These are phyloP conservation scores for Chrosomus eos DNA, from an alignment of 2,797 vertebrate genomes.

Conservation along the genomic window DNA sequence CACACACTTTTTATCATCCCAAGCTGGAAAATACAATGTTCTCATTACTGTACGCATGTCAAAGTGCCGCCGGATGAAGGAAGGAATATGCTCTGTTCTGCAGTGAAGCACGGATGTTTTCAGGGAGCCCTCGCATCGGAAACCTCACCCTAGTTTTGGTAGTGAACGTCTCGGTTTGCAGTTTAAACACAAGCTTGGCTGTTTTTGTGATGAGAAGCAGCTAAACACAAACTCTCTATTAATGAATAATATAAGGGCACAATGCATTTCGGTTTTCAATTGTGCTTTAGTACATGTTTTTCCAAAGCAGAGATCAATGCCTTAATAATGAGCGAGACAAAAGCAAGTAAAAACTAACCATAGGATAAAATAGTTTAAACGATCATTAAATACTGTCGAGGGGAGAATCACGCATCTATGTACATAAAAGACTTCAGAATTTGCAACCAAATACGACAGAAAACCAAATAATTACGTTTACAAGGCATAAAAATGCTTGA, in stretches of 20 bases:
- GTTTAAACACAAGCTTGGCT: not conserved
- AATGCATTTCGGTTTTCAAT: not conserved
- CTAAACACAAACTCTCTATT: not conserved
- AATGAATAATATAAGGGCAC: not conserved
- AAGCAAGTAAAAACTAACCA: not conserved
- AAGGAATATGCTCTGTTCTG: slow-evolving; percentile 72
- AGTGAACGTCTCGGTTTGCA: not conserved
- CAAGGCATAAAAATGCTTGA: too few relatives aligned
- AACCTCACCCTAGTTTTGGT: not conserved
- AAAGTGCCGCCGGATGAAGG: slow-evolving; percentile 66
- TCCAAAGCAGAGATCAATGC: not conserved
- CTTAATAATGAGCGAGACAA: not conserved
- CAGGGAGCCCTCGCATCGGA: not conserved
- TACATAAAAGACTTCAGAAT: not conserved
- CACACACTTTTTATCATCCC: slow-evolving; percentile 80
- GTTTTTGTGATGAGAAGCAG: not conserved
- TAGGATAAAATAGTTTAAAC: not conserved
- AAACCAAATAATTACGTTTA: too few relatives aligned
- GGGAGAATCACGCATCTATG: not conserved
- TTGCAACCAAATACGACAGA: not conserved
- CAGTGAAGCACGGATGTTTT: slow-evolving; percentile 64
- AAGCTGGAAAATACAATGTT: slow-evolving; percentile 70
- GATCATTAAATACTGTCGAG: not conserved
- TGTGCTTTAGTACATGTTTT: not conserved
- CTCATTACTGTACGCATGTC: slow-evolving; percentile 66